Percentiles rank a stretch among this genome's conserved stretches.
These are phyloP conservation scores for Amphimedon queenslandica DNA, from an alignment of 37 sponge, comb jelly and placozoan species.

Conservation along the genomic window DNA sequence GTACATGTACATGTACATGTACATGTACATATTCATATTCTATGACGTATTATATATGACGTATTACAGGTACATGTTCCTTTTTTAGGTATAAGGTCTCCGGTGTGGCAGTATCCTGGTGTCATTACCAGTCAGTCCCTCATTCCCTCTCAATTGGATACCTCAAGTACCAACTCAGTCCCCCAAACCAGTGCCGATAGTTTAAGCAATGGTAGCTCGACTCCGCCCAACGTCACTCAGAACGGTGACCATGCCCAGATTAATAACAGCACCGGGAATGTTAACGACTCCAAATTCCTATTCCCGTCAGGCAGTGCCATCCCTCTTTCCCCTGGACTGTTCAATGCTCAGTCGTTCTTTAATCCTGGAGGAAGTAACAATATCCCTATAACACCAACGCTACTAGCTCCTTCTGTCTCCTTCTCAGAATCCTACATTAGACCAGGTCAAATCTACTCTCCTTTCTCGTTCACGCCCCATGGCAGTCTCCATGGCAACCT, in stretches of 20 bases:
- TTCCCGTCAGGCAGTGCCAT: constrained; percentile 9
- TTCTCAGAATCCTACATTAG: constrained; percentile 37
- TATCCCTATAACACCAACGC: constrained; percentile 62
- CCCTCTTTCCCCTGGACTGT: constrained; percentile 60
- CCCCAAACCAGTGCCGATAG: constrained; percentile 24
- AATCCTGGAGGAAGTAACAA: constrained; percentile 16
- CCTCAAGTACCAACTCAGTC: not conserved
- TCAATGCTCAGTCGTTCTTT: constrained; percentile 42
- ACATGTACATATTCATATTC: too few species aligned
- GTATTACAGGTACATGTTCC: too few species aligned
- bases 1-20: too few species aligned
- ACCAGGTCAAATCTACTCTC: constrained; percentile 59
- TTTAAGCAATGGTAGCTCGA: constrained; percentile 66
- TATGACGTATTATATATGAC: too few species aligned
- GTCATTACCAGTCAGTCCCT: constrained; percentile 31
- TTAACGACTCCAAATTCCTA: not conserved
- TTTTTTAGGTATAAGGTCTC: constrained; percentile 53
- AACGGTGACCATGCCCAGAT: constrained; percentile 10
- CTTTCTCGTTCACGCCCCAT: constrained; percentile 55
- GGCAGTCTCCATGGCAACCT: constrained; percentile 41
- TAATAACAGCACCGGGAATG: not conserved
- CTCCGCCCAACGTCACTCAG: constrained; percentile 47
- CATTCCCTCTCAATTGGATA: constrained; percentile 2
- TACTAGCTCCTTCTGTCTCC: constrained; percentile 44
- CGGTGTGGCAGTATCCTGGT: constrained; percentile 65